Evolutionary conservation across 2,888 invertebrate species (phyloP).

Genomic region (Acrobasis suavella): DNA sequence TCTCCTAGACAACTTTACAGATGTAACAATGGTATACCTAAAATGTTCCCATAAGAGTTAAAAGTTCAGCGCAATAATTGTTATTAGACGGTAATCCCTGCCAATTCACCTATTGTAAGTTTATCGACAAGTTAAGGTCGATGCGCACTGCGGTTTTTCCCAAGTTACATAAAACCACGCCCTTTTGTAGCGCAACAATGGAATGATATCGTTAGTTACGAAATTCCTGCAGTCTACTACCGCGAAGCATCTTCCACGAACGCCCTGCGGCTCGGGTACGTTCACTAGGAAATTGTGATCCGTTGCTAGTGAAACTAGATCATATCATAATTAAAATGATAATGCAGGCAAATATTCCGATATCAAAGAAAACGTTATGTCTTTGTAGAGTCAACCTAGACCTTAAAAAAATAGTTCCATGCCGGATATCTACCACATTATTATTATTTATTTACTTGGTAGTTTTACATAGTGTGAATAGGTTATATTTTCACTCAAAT

Average conservation of each 20-base stretch:
- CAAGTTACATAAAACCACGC: constrained; percentile 19
- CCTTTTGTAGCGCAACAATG: constrained; percentile 19
- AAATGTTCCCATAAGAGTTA: background rate
- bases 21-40: constrained; percentile 1
- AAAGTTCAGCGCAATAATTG: background rate
- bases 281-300: background rate
- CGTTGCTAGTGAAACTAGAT: background rate
- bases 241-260: constrained; percentile 14
- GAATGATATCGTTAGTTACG: constrained; percentile 17
- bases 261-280: constrained; percentile 2
- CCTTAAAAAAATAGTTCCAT: too few species aligned
- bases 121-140: constrained; percentile 16
- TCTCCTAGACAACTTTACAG: background rate
- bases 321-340: background rate
- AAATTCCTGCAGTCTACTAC: constrained; percentile 10
- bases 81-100: background rate
- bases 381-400: too few species aligned
- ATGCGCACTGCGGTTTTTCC: constrained; percentile 18
- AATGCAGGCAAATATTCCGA: background rate
- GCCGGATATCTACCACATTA: too few species aligned
- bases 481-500: too few species aligned
- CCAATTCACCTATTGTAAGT: constrained; percentile 2
- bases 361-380: background rate
- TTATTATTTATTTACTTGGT: too few species aligned
- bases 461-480: too few species aligned